Evolutionary conservation across 2,888 invertebrate genomes (phyloP), one percentile per base, ranked within the genome.

Genomic region (Drosophila engyochracea): DNA sequence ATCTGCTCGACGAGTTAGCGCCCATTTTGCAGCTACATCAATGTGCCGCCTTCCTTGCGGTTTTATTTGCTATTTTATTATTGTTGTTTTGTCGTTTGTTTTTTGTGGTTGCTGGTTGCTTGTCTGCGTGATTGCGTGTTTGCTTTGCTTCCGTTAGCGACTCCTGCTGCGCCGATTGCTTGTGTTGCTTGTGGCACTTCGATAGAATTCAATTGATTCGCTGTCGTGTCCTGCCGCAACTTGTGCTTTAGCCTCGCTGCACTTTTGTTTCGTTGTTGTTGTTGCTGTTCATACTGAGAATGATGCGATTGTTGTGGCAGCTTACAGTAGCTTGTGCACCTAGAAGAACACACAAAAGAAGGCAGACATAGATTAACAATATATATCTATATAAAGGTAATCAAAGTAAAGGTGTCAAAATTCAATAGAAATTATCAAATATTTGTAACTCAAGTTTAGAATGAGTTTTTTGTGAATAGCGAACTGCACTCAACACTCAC

Each of bases 1-100:
- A 90, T 87, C 93, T 91, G 83, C 92, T 91, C 85, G 93, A 93
- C 74, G 93, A 89, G 80, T 91, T 93, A 77, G 92, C 92, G 82
- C 93, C 93, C 91, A 93, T 93, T 80, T 87, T 92, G 80, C 66
- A 70, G 76, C 83, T 79, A 88, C 85, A 85, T 85, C 64, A 88
- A 85, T 71, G 76, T 70, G 69, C 67, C 72, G 72, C 60, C 61
- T 72, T 65, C 31, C 47, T 58, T 67, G 65, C 55, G 81, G 54
- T 75, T 76, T 81, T 65, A 51, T 73, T 67, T 53, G 61, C 67
- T 72, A 60, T 67, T 47, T 37, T 44, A 30, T 35, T 59, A 37
- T 9, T n/a, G 16, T 37, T 30, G 5, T 28, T 39, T 37, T 25
- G 37, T 3, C 47, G 54, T 41, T 51, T 44, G 39, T 35, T 39